Percentiles rank a stretch among this genome's conserved stretches.
These are phyloP conservation scores for Lycodopsis pacificus DNA, from an alignment of 2,797 vertebrate genomes.

Conservation along the genomic window DNA sequence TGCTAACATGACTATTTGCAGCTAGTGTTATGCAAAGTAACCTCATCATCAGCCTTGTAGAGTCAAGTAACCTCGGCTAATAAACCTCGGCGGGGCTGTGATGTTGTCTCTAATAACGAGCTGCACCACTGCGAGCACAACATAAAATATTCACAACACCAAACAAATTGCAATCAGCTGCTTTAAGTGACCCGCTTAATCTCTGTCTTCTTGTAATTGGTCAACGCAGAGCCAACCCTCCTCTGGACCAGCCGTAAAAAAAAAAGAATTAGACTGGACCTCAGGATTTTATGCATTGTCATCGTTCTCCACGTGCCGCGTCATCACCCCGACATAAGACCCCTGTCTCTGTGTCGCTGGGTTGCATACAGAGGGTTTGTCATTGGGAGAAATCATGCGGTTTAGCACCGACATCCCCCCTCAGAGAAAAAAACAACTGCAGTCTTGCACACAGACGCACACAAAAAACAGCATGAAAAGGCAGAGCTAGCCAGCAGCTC, in stretches of 20 bases:
- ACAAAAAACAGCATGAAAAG: conserved; percentile 55
- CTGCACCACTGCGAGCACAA: neutral
- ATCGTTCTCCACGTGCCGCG: conserved; percentile 39
- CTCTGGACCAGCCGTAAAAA: neutral
- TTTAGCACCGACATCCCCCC: conserved; percentile 49
- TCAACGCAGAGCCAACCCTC: neutral
- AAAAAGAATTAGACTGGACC: neutral
- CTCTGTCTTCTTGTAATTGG: conserved; percentile 6
- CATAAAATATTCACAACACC: conserved; percentile 5
- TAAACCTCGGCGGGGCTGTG: conserved; percentile 10
- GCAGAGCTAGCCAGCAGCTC: conserved; percentile 68
- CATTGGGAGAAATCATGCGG: conserved; percentile 60
- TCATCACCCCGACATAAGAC: conserved; percentile 46
- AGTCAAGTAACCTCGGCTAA: conserved; percentile 20
- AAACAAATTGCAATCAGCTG: conserved; percentile 40
- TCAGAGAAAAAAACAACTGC: conserved; percentile 49
- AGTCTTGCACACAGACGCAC: conserved; percentile 15
- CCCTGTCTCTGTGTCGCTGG: conserved; percentile 36
- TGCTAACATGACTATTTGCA: neutral
- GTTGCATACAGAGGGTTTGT: conserved; percentile 71
- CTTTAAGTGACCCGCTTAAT: conserved; percentile 25
- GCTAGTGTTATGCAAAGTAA: conserved; percentile 23
- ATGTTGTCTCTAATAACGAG: conserved; percentile 28
- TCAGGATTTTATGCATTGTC: conserved; percentile 52
- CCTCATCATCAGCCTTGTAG: conserved; percentile 8